These are phyloP conservation scores for Xenops minutus DNA, from an alignment of 2,797 vertebrate species.

Conservation along the genomic window DNA sequence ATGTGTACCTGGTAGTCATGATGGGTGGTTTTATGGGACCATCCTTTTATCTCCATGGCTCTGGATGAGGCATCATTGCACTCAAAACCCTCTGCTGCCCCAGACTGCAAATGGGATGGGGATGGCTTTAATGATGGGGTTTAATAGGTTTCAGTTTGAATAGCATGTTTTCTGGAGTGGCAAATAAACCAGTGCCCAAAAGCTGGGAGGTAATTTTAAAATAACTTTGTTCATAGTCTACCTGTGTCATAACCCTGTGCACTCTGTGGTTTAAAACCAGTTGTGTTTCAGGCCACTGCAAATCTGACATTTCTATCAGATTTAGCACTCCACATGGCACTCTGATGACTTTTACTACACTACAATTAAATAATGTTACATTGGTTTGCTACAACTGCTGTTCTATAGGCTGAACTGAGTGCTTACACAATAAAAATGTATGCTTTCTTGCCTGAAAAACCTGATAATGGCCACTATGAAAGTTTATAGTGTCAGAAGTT, in stretches of 20 bases:
- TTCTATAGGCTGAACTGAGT: not conserved
- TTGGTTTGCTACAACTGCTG: not conserved
- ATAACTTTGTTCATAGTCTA: not conserved
- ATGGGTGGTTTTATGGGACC: not conserved
- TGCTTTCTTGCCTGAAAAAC: not conserved
- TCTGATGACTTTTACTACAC: not conserved
- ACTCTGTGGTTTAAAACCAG: not conserved
- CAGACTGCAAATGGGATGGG: not conserved
- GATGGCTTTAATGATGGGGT: not conserved
- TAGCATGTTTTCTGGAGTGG: not conserved
- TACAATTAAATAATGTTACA: not conserved
- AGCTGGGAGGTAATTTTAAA: not conserved
- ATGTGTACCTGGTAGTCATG: not conserved
- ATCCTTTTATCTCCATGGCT: not conserved
- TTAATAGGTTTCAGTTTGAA: not conserved
- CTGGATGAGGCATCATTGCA: not conserved
- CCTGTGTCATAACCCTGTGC: not conserved
- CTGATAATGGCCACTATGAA: not conserved
- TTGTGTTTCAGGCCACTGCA: not conserved
- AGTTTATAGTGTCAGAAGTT: not conserved
- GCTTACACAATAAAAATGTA: not conserved
- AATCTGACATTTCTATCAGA: not conserved
- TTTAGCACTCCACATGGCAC: not conserved
- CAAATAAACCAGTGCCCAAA: not conserved
- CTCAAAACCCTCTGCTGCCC: not conserved